Base-by-base conservation (phyloP, 2,888 invertebrate species). In the Sabatieria punctata region DNA sequence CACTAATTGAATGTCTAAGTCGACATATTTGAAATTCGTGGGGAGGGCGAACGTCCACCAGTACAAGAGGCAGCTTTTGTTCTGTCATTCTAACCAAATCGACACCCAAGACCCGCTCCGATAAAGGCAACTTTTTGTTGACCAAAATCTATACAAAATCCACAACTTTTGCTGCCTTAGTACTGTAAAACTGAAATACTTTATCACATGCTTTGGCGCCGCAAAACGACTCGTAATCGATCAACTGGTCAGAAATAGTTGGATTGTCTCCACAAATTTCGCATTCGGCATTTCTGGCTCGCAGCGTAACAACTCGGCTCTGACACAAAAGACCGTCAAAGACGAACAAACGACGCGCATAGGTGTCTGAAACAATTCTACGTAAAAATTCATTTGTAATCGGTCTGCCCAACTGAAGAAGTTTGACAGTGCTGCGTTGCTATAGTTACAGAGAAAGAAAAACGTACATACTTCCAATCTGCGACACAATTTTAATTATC, bases 41-140 rank as follows among this genome's bases (percentile, higher is more conserved):
- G 3, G 75, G 70, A 18, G 79, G 78, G 49, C 97, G 71, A 0
- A 95, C 91, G 69, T 97, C 97, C n/a, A 97, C 71, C 46, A 95
- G 61, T n/a, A 80, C 45, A 59, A 73, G 73, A 8, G 8, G 30
- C 30, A 8, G 8, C 8, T 30, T 30, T 11, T 30, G 8, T 11
- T 30, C 15, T 8, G 30, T 30, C 15, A 15, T 8, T 8, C 15
- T 30, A 15, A n/a, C n/a, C n/a, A n/a, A n/a, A n/a, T n/a, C n/a
- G n/a, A n/a, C n/a, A n/a, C n/a, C n/a, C n/a, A n/a, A n/a, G n/a
- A n/a, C n/a, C n/a, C n/a, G n/a, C n/a, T n/a, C n/a, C n/a, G n/a
- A n/a, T n/a, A n/a, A n/a, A n/a, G n/a, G n/a, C n/a, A n/a, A n/a
- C n/a, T n/a, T n/a, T n/a, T n/a, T n/a, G n/a, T n/a, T n/a, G n/a